Evolutionary conservation across 2,113 vertebrate genomes (phyloP).

Genomic region (Benitochromis conjunctus): DNA sequence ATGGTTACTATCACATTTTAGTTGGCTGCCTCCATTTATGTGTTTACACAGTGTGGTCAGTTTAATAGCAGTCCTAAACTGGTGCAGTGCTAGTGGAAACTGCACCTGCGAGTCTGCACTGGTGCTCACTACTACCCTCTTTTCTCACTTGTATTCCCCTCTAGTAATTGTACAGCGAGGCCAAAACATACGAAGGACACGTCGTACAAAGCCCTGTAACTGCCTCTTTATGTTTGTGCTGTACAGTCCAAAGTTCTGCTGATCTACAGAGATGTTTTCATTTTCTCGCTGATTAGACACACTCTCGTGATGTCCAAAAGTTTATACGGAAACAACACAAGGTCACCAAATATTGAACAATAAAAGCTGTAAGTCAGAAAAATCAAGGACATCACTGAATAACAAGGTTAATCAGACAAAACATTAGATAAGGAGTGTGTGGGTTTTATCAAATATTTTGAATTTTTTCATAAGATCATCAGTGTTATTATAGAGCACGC

Average conservation of each 20-base stretch:
- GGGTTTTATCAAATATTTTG: neutral
- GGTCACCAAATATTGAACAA: neutral
- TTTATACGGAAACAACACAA: neutral
- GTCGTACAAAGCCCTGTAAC: neutral
- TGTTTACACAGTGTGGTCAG: neutral
- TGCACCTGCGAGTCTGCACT: accelerated
- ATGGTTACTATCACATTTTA: neutral
- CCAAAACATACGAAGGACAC: neutral
- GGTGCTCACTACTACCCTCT: neutral
- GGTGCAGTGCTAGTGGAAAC: neutral
- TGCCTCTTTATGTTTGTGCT: neutral
- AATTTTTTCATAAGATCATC: neutral
- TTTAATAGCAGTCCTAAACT: neutral
- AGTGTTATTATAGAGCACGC: neutral
- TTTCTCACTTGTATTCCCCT: neutral
- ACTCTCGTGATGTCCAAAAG: neutral
- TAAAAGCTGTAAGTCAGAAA: neutral
- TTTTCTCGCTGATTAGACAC: neutral
- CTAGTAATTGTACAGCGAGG: neutral
- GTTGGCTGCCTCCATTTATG: neutral
- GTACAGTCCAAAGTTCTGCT: neutral
- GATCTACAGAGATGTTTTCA: neutral
- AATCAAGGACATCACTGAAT: neutral
- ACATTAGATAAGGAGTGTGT: neutral
- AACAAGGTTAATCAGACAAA: neutral